Conservation (phyloP, 1,140 invertebrate genomes). For the Drosophila kurseongensis region DNA sequence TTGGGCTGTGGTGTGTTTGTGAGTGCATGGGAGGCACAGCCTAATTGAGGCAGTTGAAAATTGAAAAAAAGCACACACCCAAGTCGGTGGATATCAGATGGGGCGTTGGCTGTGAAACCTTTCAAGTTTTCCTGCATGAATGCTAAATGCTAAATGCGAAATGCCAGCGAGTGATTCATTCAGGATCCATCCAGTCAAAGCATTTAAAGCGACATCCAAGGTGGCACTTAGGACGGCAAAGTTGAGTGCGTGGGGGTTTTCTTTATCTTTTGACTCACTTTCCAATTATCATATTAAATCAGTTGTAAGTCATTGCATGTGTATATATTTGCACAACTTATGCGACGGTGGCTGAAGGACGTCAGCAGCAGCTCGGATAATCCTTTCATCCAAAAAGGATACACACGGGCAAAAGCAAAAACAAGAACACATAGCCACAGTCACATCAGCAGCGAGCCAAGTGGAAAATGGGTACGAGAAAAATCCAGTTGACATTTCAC, state of each 20-base stretch:
- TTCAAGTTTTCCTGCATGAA: slow-evolving; percentile 38
- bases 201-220: slow-evolving; percentile 58
- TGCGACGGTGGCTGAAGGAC: slow-evolving; percentile 35
- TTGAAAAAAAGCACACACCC: slow-evolving; percentile 43
- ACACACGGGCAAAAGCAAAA: slow-evolving; percentile 26
- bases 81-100: slow-evolving; percentile 10
- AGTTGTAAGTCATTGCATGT: slow-evolving; percentile 72
- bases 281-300: slow-evolving; percentile 79
- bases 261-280: slow-evolving; percentile 64
- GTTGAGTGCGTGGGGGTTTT: slow-evolving; percentile 15
- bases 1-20: slow-evolving; percentile 21
- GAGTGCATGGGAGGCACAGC: slow-evolving; percentile 41
- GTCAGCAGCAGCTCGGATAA: slow-evolving; percentile 35
- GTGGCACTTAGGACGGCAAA: slow-evolving; percentile 17
- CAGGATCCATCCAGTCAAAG: slow-evolving; percentile 49
- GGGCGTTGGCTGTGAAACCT: slow-evolving; percentile 12
- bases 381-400: slow-evolving; percentile 59
- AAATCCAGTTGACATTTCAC: slow-evolving; percentile 60
- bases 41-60: slow-evolving; percentile 71
- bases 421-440: slow-evolving; percentile 4
- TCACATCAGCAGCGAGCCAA: slow-evolving; percentile 35
- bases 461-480: slow-evolving; percentile 40
- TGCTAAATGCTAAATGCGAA: slow-evolving; percentile 31
- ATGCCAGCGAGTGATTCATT: slow-evolving; percentile 48
- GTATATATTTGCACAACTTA: slow-evolving; percentile 74